phyloP scores from a whole-genome alignment of 2,888 invertebrate species.

The Carterocephalus palaemon region DNA sequence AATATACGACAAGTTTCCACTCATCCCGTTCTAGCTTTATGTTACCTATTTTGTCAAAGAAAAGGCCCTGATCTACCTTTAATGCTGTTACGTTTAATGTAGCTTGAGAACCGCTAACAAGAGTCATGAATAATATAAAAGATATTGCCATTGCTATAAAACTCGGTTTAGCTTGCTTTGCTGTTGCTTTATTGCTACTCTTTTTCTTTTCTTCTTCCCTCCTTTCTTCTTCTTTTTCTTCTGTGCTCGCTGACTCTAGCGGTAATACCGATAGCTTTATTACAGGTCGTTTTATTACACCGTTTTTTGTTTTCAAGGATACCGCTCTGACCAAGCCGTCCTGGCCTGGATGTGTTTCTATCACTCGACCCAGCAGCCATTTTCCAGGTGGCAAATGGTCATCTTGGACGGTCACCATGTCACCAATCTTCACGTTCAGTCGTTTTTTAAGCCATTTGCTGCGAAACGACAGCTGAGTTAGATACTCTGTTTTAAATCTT shows the following conservation, averaged over 20 bases:
- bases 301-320: slow-evolving; percentile 26
- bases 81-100: neutral
- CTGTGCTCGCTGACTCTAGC: too few relatives aligned
- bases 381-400: slow-evolving; percentile 27
- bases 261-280: slow-evolving; percentile 22
- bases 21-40: slow-evolving; percentile 3
- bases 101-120: neutral
- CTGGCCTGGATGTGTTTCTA: slow-evolving; percentile 24
- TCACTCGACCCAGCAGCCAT: slow-evolving; percentile 26
- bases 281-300: slow-evolving; percentile 21
- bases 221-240: neutral
- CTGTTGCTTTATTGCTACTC: too few relatives aligned
- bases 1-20: slow-evolving; percentile 9
- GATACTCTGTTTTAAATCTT: slow-evolving; percentile 8
- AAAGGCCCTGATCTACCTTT: neutral
- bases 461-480: slow-evolving; percentile 5
- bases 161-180: too few relatives aligned
- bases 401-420: slow-evolving; percentile 22
- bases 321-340: slow-evolving; percentile 28
- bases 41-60: slow-evolving; percentile 6
- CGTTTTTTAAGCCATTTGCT: neutral
- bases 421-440: slow-evolving; percentile 12
- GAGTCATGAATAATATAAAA: slow-evolving; percentile 1
- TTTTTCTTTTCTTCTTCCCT: neutral
- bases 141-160: too few relatives aligned